Evolutionary conservation across 1,140 invertebrate genomes (phyloP).

Genomic region (Mesaphorura yosii): DNA sequence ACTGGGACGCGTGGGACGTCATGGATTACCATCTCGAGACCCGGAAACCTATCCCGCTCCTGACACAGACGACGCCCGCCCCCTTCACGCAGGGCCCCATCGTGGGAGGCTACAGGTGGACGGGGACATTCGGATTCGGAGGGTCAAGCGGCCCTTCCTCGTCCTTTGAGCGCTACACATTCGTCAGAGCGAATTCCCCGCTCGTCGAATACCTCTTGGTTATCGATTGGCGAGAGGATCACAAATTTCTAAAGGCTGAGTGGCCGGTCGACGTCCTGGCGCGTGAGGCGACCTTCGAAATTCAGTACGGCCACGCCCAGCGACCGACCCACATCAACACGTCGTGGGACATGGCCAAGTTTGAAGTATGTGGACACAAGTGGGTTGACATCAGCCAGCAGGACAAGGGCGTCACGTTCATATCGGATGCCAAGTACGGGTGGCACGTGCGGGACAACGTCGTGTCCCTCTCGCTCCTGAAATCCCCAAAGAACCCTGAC

Average conservation of each 20-base stretch:
- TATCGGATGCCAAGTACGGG: conserved; percentile 46
- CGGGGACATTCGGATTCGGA: not conserved
- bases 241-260: conserved; percentile 44
- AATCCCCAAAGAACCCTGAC: conserved; percentile 44
- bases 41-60: not conserved
- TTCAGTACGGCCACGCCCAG: conserved; percentile 42
- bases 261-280: conserved; percentile 40
- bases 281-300: conserved; percentile 40
- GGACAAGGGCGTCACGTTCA: conserved; percentile 41
- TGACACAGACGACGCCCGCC: not conserved
- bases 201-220: conserved; percentile 38
- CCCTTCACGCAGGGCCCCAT: not conserved
- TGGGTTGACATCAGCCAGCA: conserved; percentile 45
- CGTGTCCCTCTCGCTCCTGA: conserved; percentile 40
- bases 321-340: conserved; percentile 45
- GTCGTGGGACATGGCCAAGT: conserved; percentile 45
- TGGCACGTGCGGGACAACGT: conserved; percentile 39
- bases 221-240: conserved; percentile 43
- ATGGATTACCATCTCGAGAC: conserved; percentile 39
- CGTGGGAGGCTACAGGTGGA: conserved; percentile 33
- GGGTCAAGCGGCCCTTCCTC: conserved; percentile 33
- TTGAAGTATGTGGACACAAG: conserved; percentile 44
- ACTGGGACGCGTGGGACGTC: conserved; percentile 46
- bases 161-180: conserved; percentile 37
- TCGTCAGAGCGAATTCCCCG: conserved; percentile 38